These are phyloP conservation scores for Adelognathus sp. DNA, from an alignment of 2,888 invertebrate genomes.

Conservation along the genomic window DNA sequence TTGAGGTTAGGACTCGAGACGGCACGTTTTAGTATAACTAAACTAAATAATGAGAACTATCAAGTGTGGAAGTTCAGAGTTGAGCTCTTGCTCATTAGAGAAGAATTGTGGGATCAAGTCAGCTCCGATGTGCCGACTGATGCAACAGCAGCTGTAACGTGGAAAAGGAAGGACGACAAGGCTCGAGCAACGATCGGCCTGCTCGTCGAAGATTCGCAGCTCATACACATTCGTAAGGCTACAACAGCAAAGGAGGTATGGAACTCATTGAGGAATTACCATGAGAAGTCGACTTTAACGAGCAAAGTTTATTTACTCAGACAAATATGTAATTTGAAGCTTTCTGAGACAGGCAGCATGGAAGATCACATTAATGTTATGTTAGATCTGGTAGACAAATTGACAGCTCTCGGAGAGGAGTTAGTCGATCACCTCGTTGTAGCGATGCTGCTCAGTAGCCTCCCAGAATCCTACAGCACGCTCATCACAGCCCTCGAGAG, in stretches of 20 bases:
- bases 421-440: slow-evolving; percentile 58
- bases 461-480: slow-evolving; percentile 65
- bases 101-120: slow-evolving; percentile 28
- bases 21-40: slow-evolving; percentile 38
- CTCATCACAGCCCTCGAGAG: slow-evolving; percentile 63
- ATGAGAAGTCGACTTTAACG: slow-evolving; percentile 57
- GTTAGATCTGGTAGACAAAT: slow-evolving; percentile 52
- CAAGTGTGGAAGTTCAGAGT: slow-evolving; percentile 46
- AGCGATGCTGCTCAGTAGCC: slow-evolving; percentile 62
- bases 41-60: slow-evolving; percentile 58
- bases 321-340: slow-evolving; percentile 48
- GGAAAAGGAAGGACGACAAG: slow-evolving; percentile 51
- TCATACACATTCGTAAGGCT: slow-evolving; percentile 47
- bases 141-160: slow-evolving; percentile 28
- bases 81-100: slow-evolving; percentile 32
- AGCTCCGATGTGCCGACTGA: slow-evolving; percentile 26
- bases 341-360: slow-evolving; percentile 55
- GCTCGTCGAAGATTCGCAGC: slow-evolving; percentile 48
- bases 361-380: slow-evolving; percentile 61
- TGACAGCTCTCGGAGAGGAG: slow-evolving; percentile 58
- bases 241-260: slow-evolving; percentile 54
- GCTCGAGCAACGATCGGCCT: slow-evolving; percentile 60
- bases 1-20: slow-evolving; percentile 43
- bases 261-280: slow-evolving; percentile 51
- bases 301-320: slow-evolving; percentile 50